Base-by-base conservation (phyloP, 2,888 invertebrate species). In the Gerris lacustris region DNA sequence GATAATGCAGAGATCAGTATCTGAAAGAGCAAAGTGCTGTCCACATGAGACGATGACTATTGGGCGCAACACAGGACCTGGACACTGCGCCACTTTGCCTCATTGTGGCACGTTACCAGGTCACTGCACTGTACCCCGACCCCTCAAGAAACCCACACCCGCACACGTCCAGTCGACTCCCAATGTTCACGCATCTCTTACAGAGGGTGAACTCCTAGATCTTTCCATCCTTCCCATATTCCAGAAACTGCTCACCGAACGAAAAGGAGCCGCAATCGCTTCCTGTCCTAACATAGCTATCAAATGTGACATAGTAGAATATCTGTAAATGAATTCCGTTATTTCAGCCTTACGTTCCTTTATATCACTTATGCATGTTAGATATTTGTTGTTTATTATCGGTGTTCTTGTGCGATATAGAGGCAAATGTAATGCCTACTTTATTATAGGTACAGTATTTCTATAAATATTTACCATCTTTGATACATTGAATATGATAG, bases 251-350 rank as follows among this genome's bases (percentile, higher is more conserved):
- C 84, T 93, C 68, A 92, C 91, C 5, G 92, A 93, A 79, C 84
- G 92, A 74, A 91, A 92, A 77, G 85, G 88, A 55, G 86, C 86
- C 45, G 89, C 88, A 76, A 92, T 93, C 71, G 88, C 92, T 76
- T 94, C 94, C 78, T 94, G 94, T 80, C 94, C 94, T 45, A 94
- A 94, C 84, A 94, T 94, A 83, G 93, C 94, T 73, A 94, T 95
- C 77, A 94, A 94, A 83, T 94, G 94, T 85, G 94, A 94, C 84
- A 94, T 95, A 78, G 94, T 94, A 77, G 94, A 94, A 80, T 94
- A 95, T 82, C 87, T 94, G 82, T 94, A 89, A 55, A 15, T 55
- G 15, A 55, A 55, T 11, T 55, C 15, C 5, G 15, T 55, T 55
- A 11, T 11, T 55, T 55, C 15, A 55, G 55, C 55, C 15, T 55